phyloP scores from a whole-genome alignment of 2,888 invertebrate genomes.

The Lagria hirta region DNA sequence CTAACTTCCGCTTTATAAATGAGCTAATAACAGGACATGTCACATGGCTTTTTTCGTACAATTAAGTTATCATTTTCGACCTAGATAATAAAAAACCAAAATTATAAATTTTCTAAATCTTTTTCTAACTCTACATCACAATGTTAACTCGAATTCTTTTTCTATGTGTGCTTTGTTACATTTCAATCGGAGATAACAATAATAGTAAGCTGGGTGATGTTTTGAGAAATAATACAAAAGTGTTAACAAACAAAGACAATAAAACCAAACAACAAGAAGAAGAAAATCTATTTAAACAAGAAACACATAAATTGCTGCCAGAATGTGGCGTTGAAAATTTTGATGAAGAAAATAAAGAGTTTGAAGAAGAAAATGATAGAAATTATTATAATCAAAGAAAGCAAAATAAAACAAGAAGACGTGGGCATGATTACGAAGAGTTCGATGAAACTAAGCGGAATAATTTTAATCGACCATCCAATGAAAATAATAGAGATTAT shows the following conservation, averaged over 20 bases:
- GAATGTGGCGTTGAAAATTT: conserved; percentile 41
- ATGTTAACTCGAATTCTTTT: too few relatives aligned
- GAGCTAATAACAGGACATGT: too few relatives aligned
- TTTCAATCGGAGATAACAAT: conserved; percentile 7
- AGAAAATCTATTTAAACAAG: conserved; percentile 35
- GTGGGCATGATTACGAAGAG: neutral
- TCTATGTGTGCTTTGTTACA: neutral
- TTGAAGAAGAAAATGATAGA: conserved; percentile 7
- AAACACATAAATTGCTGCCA: conserved; percentile 40
- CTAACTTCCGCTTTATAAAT: too few relatives aligned
- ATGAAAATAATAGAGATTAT: conserved; percentile 9
- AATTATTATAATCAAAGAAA: conserved; percentile 2
- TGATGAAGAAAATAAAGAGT: conserved; percentile 20
- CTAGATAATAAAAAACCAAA: too few relatives aligned
- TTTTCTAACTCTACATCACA: too few relatives aligned
- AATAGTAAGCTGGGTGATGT: conserved; percentile 33
- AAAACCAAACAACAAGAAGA: conserved; percentile 26
- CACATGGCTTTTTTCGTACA: too few relatives aligned
- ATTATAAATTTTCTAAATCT: too few relatives aligned
- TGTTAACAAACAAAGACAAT: conserved; percentile 20
- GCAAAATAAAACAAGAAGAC: too few relatives aligned
- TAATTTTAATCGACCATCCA: neutral
- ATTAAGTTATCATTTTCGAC: too few relatives aligned
- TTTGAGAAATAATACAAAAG: conserved; percentile 30
- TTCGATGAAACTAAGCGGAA: neutral